Conservation (phyloP, 2,113 vertebrate genomes). For the Romanogobio albipinnatus region DNA sequence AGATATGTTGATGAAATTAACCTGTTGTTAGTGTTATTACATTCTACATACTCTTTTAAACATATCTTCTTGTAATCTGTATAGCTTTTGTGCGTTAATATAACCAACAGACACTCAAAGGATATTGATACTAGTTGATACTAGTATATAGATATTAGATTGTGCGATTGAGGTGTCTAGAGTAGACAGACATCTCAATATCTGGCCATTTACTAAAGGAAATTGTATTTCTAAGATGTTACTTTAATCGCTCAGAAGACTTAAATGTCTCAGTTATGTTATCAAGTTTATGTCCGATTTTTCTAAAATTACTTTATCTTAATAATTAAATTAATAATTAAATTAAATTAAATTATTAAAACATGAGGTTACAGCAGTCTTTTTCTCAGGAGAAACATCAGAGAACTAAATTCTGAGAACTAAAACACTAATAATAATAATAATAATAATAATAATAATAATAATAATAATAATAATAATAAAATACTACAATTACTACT, state of each 20-base stretch:
- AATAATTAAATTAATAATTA: neutral
- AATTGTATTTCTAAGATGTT: constrained; percentile 7
- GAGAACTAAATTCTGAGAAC: neutral
- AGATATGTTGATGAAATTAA: neutral
- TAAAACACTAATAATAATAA: neutral
- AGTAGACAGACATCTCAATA: constrained; percentile 10
- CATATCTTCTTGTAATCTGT: neutral
- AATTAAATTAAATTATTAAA: neutral
- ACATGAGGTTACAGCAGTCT: neutral
- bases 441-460: no score
- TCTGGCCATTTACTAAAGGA: constrained; percentile 1
- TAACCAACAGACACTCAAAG: constrained; percentile 14
- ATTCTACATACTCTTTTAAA: neutral
- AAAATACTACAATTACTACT: no score
- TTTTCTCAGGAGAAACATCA: no score
- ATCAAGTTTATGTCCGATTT: neutral
- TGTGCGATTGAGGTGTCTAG: neutral
- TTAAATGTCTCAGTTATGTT: neutral
- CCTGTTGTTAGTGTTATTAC: neutral
- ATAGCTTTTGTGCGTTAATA: constrained; percentile 1
- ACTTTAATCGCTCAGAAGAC: neutral
- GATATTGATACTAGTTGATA: no score
- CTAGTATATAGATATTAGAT: neutral
- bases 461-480: no score
- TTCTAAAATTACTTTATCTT: neutral